A percentile compares a stretch with the other conserved stretches of the same genome.
These are phyloP conservation scores for Drosophila leontia DNA, from an alignment of 1,140 invertebrate genomes.

Conservation along the genomic window DNA sequence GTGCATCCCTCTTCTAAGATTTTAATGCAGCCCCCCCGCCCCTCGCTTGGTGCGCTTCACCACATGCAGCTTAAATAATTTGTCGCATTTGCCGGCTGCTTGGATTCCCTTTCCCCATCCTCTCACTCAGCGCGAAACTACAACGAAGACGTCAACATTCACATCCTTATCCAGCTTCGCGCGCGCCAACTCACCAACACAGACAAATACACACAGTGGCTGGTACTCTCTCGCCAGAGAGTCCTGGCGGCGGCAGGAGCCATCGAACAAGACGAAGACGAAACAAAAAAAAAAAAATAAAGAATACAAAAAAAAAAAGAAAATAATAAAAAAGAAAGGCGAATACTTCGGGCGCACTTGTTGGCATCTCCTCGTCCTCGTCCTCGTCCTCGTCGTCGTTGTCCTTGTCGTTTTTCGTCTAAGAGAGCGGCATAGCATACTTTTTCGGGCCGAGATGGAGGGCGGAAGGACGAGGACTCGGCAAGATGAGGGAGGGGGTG, in stretches of 20 bases:
- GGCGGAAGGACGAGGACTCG: too few species aligned
- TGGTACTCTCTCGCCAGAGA: constrained; percentile 3
- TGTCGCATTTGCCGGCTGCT: constrained; percentile 63
- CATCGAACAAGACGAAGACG: constrained; percentile 18
- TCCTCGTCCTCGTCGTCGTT: constrained; percentile 22
- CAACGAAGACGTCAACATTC: constrained; percentile 73
- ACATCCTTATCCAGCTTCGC: constrained; percentile 29
- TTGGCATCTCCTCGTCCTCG: constrained; percentile 65
- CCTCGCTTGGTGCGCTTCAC: constrained; percentile 17
- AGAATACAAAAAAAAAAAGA: constrained; percentile 25
- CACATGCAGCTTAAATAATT: constrained; percentile 77
- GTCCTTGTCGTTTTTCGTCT: constrained; percentile 47
- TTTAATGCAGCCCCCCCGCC: constrained; percentile 40
- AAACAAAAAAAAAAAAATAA: constrained; percentile 21
- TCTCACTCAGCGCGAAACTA: constrained; percentile 51
- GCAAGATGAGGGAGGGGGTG: constrained; percentile 4
- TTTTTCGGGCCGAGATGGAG: constrained; percentile 3
- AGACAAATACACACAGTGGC: not conserved
- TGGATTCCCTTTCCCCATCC: not conserved
- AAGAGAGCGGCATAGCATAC: constrained; percentile 62
- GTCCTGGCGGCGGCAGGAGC: not conserved
- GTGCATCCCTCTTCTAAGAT: constrained; percentile 39
- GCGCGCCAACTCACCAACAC: constrained; percentile 14
- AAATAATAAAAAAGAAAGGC: constrained; percentile 21
- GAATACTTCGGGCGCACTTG: constrained; percentile 71